Base-by-base conservation (phyloP, 1,140 invertebrate genomes). In the Drosophila biarmipes region DNA sequence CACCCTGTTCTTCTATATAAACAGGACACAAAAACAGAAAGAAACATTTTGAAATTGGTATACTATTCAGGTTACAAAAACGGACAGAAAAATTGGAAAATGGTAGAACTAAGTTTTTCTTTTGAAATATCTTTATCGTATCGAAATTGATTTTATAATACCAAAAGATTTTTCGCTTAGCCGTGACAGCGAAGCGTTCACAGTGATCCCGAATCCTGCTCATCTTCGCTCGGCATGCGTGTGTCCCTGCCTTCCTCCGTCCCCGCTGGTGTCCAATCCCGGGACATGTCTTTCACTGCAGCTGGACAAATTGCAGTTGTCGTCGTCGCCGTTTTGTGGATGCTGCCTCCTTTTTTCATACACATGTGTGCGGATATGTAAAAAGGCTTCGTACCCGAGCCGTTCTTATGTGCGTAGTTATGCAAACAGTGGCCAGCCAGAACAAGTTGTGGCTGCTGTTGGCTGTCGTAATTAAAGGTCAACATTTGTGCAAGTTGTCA, bases 221-320 rank as follows among this genome's bases (percentile, higher is more conserved):
- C 74, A 72, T 78, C 54, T 21, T 19, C 54, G 17, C 35, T 37
- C 14, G 29, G 54, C 64, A 62, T 86, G 80, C 77, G 80, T 86
- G 80, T 66, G 67, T 45, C 49, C 67, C 55, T 49, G 43, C 43
- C 40, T 19, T 19, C 19, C 45, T 55, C 15, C 35, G 46, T 34
- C 56, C 58, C 64, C 37, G 53, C 55, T 14, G 45, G 35, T 42
- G 21, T 51, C 61, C 62, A 57, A 49, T 45, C 46, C 59, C 34
- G 40, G 34, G 64, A 69, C 66, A 69, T 55, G 51, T 69, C 66
- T 37, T 42, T 27, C 49, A 68, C 66, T 86, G 79, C 75, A 89
- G 84, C 74, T 82, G 84, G 82, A 87, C 82, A 87, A 87, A 89
- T 87, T 87, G 79, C 84, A 89, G 84, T 79, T 82, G 82, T 86